Percentiles rank a stretch among this genome's conserved stretches.
Conservation (phyloP, 2,113 vertebrate genomes). For the Leptobrachium ailaonicum region DNA sequence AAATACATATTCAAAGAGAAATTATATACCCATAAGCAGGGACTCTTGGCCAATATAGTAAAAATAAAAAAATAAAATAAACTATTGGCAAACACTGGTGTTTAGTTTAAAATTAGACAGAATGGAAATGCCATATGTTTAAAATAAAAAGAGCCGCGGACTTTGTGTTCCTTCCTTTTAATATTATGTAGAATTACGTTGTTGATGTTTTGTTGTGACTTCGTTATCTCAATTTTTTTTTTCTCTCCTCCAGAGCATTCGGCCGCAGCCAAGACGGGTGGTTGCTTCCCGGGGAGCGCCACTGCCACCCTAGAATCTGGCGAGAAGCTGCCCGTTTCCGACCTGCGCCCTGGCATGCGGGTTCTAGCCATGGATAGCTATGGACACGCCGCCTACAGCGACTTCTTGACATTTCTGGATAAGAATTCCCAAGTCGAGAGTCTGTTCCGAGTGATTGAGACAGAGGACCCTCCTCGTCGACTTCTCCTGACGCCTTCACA, state of each 20-base stretch:
- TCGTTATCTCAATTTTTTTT: slow-evolving; percentile 23
- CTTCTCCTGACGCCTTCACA: slow-evolving; percentile 87
- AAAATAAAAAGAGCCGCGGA: too few relatives aligned
- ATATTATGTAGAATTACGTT: not conserved
- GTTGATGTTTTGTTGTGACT: not conserved
- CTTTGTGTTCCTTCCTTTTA: not conserved
- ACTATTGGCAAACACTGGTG: too few relatives aligned
- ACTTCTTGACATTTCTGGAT: slow-evolving; percentile 90
- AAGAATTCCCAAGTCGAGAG: slow-evolving; percentile 69
- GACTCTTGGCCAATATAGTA: too few relatives aligned
- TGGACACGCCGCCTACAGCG: slow-evolving; percentile 80
- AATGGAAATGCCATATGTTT: too few relatives aligned
- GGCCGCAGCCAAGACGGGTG: slow-evolving; percentile 92
- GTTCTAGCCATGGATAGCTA: slow-evolving; percentile 83
- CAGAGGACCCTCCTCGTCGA: slow-evolving; percentile 69
- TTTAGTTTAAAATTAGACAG: too few relatives aligned
- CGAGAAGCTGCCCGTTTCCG: slow-evolving; percentile 70
- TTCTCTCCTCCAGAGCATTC: slow-evolving; percentile 81
- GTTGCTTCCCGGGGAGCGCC: slow-evolving; percentile 87
- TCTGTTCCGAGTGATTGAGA: slow-evolving; percentile 83
- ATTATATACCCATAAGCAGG: not conserved
- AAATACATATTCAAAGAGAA: not conserved
- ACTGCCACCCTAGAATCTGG: slow-evolving; percentile 77
- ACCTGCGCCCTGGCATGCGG: slow-evolving; percentile 81
- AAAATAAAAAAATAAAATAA: too few relatives aligned